Evolutionary conservation across 2,888 invertebrate genomes (phyloP).

Genomic region (Noctua pronuba): DNA sequence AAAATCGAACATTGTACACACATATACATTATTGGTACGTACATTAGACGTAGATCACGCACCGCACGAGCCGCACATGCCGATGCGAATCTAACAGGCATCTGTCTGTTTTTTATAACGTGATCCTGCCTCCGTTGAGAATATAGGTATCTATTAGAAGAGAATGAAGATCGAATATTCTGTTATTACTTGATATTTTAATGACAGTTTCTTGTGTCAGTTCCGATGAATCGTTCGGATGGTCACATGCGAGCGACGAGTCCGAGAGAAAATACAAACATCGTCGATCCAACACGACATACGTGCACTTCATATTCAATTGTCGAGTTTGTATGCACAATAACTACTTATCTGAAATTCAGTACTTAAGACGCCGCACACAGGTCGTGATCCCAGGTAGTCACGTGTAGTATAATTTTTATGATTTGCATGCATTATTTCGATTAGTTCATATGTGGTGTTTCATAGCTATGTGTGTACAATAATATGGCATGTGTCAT

Average conservation of each 20-base stretch:
- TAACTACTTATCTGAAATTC: constrained; percentile 63
- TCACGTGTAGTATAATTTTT: constrained; percentile 60
- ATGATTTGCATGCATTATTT: constrained; percentile 51
- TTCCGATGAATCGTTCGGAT: constrained; percentile 88
- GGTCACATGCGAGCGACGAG: constrained; percentile 84
- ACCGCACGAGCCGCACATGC: constrained; percentile 76
- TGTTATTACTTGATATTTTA: constrained; percentile 83
- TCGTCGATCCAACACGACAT: constrained; percentile 75
- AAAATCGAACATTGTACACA: constrained; percentile 80
- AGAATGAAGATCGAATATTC: constrained; percentile 78
- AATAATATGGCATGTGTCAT: constrained; percentile 45
- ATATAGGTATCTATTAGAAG: constrained; percentile 74
- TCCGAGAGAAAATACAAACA: constrained; percentile 82
- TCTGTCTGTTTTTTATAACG: constrained; percentile 72
- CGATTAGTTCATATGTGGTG: constrained; percentile 35
- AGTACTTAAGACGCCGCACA: constrained; percentile 50
- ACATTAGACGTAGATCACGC: constrained; percentile 67
- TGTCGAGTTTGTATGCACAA: constrained; percentile 62
- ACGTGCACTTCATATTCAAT: constrained; percentile 65
- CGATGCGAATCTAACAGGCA: constrained; percentile 65
- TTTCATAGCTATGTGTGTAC: constrained; percentile 22
- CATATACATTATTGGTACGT: constrained; percentile 72
- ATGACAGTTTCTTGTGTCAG: constrained; percentile 87
- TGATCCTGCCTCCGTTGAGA: constrained; percentile 71
- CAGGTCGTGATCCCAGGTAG: constrained; percentile 54